Evolutionary conservation across 2,888 invertebrate species (phyloP).

Genomic region (Nysson spinosus): DNA sequence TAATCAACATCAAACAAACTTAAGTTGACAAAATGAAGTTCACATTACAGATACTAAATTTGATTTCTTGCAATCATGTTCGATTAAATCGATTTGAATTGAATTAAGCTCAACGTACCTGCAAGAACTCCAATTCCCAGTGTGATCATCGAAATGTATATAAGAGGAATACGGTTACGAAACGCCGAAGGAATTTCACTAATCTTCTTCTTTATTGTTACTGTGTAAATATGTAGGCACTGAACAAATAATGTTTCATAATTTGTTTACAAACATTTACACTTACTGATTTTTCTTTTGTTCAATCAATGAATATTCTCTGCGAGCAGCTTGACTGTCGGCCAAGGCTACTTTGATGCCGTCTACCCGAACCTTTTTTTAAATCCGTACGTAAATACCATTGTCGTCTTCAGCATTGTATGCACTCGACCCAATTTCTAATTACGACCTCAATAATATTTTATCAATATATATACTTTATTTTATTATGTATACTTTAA

Average conservation of each 20-base stretch:
- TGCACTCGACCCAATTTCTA: constrained; percentile 71
- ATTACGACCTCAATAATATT: constrained; percentile 73
- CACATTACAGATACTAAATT: too few species aligned
- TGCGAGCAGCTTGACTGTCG: constrained; percentile 65
- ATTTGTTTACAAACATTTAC: constrained; percentile 78
- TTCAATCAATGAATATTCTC: constrained; percentile 73
- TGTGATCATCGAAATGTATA: neutral
- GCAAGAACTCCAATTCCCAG: too few species aligned
- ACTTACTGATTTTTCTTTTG: constrained; percentile 73
- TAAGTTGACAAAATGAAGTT: too few species aligned
- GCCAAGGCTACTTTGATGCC: constrained; percentile 61
- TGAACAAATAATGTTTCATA: constrained; percentile 78
- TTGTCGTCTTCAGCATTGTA: constrained; percentile 67
- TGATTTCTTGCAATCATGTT: too few species aligned
- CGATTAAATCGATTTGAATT: too few species aligned
- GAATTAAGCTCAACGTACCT: too few species aligned
- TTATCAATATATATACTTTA: constrained; percentile 72
- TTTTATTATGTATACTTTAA: constrained; percentile 73
- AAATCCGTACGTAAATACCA: constrained; percentile 54
- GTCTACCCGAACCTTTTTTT: constrained; percentile 52
- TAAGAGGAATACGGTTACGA: neutral
- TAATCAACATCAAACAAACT: too few species aligned
- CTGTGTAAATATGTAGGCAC: constrained; percentile 77
- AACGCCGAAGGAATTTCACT: constrained; percentile 60
- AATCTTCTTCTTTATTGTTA: constrained; percentile 76